Evolutionary conservation across 2,888 invertebrate genomes (phyloP), one percentile per base, ranked within the genome.

Genomic region (Aspidapion aeneum): DNA sequence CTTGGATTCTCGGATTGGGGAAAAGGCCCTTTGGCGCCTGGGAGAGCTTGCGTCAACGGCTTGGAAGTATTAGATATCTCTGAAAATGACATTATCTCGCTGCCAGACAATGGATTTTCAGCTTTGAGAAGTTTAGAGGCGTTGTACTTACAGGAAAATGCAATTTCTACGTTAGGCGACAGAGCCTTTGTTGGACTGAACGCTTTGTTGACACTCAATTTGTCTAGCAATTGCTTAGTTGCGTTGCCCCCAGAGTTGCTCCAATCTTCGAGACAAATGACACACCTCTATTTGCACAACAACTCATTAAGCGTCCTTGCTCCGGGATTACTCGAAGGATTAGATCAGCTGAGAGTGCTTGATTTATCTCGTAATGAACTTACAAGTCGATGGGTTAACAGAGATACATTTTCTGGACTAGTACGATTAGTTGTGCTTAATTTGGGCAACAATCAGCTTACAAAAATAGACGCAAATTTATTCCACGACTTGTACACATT

Each of bases 161-260:
- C 86, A 71, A 85, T 94, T 73, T 86, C 87, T 48, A 85, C 86
- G 54, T 84, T 92, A 17, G 90, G 87, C 3, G 91, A 92, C 77
- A 84, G 90, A 57, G 88, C 91, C 50, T 87, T 93, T 69, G 86
- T 85, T 54, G 90, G 90, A 35, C 81, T 93, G 66, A 84, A 82
- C 70, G 84, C 87, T 65, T 79, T 94, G 68, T 86, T 87, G 75
- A 83, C 87, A 58, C 81, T 94, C 49, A 93, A 94, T 80, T 80
- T 94, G 73, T 90, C 92, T 22, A 89, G 89, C 72, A 94, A 94
- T 78, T 86, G 87, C 68, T 80, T 94, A 70, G 87, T 87, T 49
- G 88, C 89, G 7, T 81, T 94, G 69, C 93, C 93, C 5, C 89
- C 91, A 48, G 90, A 90, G 75, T 81, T 93, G 75, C 91, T 94